phyloP scores from a whole-genome alignment of 2,797 vertebrate genomes.

The Danionella dracula region DNA sequence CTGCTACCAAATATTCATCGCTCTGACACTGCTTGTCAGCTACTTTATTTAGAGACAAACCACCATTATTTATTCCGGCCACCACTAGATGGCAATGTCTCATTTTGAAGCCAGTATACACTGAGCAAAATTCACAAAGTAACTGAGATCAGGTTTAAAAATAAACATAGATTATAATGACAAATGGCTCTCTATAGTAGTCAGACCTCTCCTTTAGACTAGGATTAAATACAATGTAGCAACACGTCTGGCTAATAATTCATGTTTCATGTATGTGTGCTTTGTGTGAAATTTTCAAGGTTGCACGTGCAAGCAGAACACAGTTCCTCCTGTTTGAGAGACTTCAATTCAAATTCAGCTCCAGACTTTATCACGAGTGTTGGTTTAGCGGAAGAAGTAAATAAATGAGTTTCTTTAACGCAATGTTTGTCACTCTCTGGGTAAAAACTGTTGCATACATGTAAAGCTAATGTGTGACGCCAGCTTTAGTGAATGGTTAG shows the following conservation, averaged over 20 bases:
- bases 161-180: not conserved
- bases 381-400: too few species aligned
- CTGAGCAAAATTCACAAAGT: not conserved
- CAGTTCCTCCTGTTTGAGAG: slow-evolving; percentile 14
- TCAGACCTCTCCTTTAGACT: not conserved
- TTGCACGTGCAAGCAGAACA: slow-evolving; percentile 35
- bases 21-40: not conserved
- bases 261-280: slow-evolving; percentile 8
- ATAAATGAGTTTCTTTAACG: too few species aligned
- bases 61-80: not conserved
- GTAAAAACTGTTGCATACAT: too few species aligned
- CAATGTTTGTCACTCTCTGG: too few species aligned
- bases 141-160: slow-evolving; percentile 9
- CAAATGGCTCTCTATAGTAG: not conserved
- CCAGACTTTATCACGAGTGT: too few species aligned
- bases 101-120: slow-evolving; percentile 14
- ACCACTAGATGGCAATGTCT: slow-evolving; percentile 46
- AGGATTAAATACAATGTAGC: not conserved
- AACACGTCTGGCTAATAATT: slow-evolving; percentile 13
- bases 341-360: too few species aligned
- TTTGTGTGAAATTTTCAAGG: slow-evolving; percentile 42
- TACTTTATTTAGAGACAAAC: not conserved
- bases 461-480: too few species aligned
- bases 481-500: too few species aligned
- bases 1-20: not conserved